Conservation (phyloP, 2,888 invertebrate species). For the Mythimna vitellina region DNA sequence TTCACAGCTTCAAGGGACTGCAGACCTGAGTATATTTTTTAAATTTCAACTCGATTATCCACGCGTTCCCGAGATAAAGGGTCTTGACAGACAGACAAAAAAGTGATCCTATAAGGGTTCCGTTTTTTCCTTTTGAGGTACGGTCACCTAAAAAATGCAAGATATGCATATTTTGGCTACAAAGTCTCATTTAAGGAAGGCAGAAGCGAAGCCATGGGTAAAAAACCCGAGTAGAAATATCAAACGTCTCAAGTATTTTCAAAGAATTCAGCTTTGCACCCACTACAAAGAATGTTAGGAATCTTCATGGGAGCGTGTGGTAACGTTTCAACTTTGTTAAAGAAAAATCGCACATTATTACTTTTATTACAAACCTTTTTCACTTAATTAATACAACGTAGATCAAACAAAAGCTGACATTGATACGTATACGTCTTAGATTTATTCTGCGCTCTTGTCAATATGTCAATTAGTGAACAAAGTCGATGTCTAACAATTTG, state of each 20-base stretch:
- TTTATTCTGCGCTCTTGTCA: slow-evolving; percentile 30
- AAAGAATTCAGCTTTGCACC: slow-evolving; percentile 10
- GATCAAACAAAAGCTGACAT: slow-evolving; percentile 29
- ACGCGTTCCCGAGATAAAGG: too few relatives aligned
- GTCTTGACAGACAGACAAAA: too few relatives aligned
- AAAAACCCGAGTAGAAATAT: slow-evolving; percentile 8
- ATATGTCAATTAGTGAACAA: slow-evolving; percentile 47
- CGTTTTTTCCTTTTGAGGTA: too few relatives aligned
- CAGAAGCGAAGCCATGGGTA: not conserved
- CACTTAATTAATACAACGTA: slow-evolving; percentile 5
- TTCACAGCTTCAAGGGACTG: too few relatives aligned
- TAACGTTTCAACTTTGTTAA: not conserved
- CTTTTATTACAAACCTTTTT: not conserved
- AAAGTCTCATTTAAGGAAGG: not conserved
- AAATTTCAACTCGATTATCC: too few relatives aligned
- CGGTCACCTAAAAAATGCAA: not conserved
- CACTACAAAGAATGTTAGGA: slow-evolving; percentile 9
- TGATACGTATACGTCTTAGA: slow-evolving; percentile 27
- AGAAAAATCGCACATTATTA: not conserved
- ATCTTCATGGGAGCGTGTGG: not conserved
- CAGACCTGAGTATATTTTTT: too few relatives aligned
- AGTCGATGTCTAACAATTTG: slow-evolving; percentile 19
- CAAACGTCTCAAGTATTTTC: slow-evolving; percentile 9
- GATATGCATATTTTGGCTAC: too few relatives aligned
- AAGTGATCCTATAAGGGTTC: too few relatives aligned